These are phyloP conservation scores for Apodemus sylvaticus DNA, from an alignment of 2,113 vertebrate genomes.

Conservation along the genomic window DNA sequence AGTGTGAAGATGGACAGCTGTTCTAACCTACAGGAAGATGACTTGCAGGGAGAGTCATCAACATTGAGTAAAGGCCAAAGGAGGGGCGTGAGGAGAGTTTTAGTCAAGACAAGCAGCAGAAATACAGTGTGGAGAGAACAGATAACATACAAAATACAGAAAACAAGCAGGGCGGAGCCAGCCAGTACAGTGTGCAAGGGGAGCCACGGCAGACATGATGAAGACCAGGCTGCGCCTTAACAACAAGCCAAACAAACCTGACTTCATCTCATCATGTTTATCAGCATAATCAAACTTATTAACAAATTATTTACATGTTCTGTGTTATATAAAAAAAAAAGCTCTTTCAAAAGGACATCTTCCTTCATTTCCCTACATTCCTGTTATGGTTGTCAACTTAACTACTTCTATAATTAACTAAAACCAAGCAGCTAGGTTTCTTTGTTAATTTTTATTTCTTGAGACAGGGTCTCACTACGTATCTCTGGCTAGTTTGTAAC, in stretches of 20 bases:
- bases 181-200: neutral
- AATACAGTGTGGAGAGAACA: neutral
- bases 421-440: neutral
- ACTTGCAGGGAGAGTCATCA: neutral
- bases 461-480: neutral
- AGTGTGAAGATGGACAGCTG: neutral
- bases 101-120: neutral
- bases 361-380: neutral
- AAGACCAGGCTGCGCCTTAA: neutral
- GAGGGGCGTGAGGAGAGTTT: neutral
- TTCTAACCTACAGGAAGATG: neutral
- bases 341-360: neutral
- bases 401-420: neutral
- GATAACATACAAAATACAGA: neutral
- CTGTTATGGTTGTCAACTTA: neutral
- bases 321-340: neutral
- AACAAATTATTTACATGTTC: neutral
- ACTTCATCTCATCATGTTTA: neutral
- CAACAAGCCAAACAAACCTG: neutral
- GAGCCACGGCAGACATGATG: neutral
- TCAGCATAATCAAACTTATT: neutral
- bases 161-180: neutral
- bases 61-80: neutral
- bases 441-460: neutral
- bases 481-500: neutral